Evolutionary conservation across 1,140 invertebrate species (phyloP).

Genomic region (Scaptomyza hsui): DNA sequence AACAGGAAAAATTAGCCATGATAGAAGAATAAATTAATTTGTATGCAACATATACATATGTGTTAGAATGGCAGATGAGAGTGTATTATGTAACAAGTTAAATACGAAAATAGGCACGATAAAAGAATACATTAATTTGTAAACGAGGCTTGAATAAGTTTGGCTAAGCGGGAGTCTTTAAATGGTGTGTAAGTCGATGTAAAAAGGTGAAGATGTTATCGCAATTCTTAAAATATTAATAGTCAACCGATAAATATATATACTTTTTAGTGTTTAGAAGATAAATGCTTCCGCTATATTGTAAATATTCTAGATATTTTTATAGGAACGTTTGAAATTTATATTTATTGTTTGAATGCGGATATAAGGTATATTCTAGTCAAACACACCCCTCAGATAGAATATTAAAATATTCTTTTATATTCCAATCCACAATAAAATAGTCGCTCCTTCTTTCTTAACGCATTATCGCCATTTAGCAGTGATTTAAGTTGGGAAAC

Average conservation of each 20-base stretch:
- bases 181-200: not conserved
- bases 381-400: not conserved
- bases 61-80: not conserved
- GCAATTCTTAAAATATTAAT: not conserved
- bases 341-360: too few relatives aligned
- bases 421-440: slow-evolving; percentile 4
- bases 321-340: too few relatives aligned
- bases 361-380: not conserved
- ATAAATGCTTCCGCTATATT: not conserved
- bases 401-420: not conserved
- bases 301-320: not conserved
- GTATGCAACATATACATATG: too few relatives aligned
- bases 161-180: not conserved
- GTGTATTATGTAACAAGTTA: not conserved
- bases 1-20: not conserved
- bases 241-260: not conserved
- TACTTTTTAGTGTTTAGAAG: not conserved
- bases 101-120: not conserved
- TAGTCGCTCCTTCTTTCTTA: not conserved
- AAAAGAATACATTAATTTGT: slow-evolving; percentile 1
- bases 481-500: not conserved
- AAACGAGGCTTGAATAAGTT: not conserved
- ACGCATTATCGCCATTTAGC: not conserved
- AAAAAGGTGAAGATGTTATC: too few relatives aligned
- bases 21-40: not conserved